Base-by-base conservation (phyloP, 2,113 vertebrate genomes). In the Craseonycteris thonglongyai region DNA sequence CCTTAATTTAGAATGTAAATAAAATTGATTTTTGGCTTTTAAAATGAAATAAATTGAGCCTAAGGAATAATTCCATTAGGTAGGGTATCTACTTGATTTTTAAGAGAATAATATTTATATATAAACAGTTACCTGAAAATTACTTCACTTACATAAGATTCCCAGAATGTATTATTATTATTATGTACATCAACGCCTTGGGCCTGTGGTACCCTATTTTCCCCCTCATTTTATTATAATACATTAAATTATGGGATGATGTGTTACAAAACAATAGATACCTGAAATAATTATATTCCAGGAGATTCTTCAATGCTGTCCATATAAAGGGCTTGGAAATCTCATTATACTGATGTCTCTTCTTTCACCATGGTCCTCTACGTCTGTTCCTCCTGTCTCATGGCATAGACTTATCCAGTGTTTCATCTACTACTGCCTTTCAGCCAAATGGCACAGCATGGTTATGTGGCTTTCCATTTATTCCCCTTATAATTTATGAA, bases 41-140 rank as follows among this genome's bases (percentile, higher is more conserved):
- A 15, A 95, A 94, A 95, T 56, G 42, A 89, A 96, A 96, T 80
- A 79, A 84, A 82, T 87, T 59, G 24, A 92, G 33, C 63, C 47
- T 66, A 85, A 61, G 19, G 58, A 82, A 75, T 71, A 78, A 96
- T 88, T 88, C 38, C 28, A 71, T 28, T 90, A 89, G 51, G 3
- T 61, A 5, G 85, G 65, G 22, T 74, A 80, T 81, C 75, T 92
- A 88, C 40, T 85, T 88, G 59, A 88, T 91, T 95, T 68, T 93
- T 63, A 68, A 76, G 30, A 90, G 7, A 92, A 74, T 72, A 75
- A 59, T 92, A 92, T 94, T 90, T 95, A 54, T 66, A 82, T 30
- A n/a, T 88, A 74, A 92, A 84, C 49, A 88, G 40, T 51, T 51
- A 71, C 42, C 59, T 93, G 45, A 90, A 86, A 93, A 80, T 68